Evolutionary conservation across 2,113 vertebrate species (phyloP).

Genomic region (Petaurus breviceps): DNA sequence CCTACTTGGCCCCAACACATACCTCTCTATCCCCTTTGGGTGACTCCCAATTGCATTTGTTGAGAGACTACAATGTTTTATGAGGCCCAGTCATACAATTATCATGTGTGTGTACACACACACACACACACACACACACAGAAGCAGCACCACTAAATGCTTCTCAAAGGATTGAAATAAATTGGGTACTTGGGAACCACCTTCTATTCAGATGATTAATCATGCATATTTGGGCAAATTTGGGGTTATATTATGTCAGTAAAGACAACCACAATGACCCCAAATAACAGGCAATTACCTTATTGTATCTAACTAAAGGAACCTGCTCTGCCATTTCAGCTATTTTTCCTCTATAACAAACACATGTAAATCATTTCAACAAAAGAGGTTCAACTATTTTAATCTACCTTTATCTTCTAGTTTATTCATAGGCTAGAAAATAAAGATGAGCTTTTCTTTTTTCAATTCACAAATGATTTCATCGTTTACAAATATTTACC

Average conservation of each 20-base stretch:
- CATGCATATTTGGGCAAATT: slow-evolving; percentile 19
- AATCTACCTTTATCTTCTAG: not conserved
- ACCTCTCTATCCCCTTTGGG: not conserved
- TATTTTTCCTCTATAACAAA: slow-evolving; percentile 37
- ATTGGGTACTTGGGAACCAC: not conserved
- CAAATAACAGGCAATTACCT: slow-evolving; percentile 3
- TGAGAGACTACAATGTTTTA: not conserved
- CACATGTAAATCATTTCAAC: slow-evolving; percentile 13
- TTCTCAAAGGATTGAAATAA: not conserved
- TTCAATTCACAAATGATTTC: slow-evolving; percentile 25
- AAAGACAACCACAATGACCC: not conserved
- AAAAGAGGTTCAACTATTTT: slow-evolving; percentile 27
- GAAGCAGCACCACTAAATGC: not conserved
- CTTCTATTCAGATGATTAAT: slow-evolving; percentile 13
- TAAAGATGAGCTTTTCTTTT: slow-evolving; percentile 10
- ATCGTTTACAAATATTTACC: slow-evolving; percentile 34
- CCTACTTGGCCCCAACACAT: not conserved
- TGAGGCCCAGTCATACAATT: not conserved
- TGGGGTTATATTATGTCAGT: slow-evolving; percentile 9
- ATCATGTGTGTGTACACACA: no score
- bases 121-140: not conserved
- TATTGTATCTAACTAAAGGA: slow-evolving; percentile 36
- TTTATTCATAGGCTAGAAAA: slow-evolving; percentile 32
- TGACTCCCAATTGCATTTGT: not conserved
- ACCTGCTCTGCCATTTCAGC: not conserved